Percentiles rank a stretch among this genome's conserved stretches.
phyloP scores from a whole-genome alignment of 2,797 vertebrate genomes.

The Danio choprae region DNA sequence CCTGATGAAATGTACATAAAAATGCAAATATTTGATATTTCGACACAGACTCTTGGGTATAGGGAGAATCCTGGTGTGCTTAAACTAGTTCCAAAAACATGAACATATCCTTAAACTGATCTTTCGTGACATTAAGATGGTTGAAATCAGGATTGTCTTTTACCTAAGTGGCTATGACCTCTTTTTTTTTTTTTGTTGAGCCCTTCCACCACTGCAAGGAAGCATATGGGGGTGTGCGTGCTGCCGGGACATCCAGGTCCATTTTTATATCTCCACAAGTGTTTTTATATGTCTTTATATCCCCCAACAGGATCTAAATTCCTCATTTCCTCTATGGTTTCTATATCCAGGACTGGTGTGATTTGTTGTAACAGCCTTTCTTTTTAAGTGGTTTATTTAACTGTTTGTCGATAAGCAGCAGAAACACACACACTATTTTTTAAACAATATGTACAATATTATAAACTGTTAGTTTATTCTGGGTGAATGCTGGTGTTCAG shows the following conservation, averaged over 20 bases:
- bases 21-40: slow-evolving; percentile 61
- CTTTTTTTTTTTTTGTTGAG: slow-evolving; percentile 60
- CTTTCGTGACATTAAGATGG: slow-evolving; percentile 65
- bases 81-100: background rate
- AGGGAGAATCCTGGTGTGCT: slow-evolving; percentile 69
- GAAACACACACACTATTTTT: background rate
- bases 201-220: slow-evolving; percentile 69
- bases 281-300: slow-evolving; percentile 67
- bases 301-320: slow-evolving; percentile 64
- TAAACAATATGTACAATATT: background rate
- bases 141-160: slow-evolving; percentile 73
- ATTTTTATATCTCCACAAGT: slow-evolving; percentile 72
- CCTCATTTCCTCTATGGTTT: slow-evolving; percentile 66
- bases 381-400: slow-evolving; percentile 65
- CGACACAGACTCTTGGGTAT: slow-evolving; percentile 74
- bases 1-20: slow-evolving; percentile 67
- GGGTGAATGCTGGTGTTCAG: slow-evolving; percentile 23
- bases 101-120: slow-evolving; percentile 25
- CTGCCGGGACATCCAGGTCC: slow-evolving; percentile 78
- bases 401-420: slow-evolving; percentile 50
- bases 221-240: slow-evolving; percentile 73
- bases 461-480: slow-evolving; percentile 32
- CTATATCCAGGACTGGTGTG: slow-evolving; percentile 74
- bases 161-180: slow-evolving; percentile 78
- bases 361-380: slow-evolving; percentile 69